phyloP scores from a whole-genome alignment of 2,888 invertebrate species.

The Nudaria mundana region DNA sequence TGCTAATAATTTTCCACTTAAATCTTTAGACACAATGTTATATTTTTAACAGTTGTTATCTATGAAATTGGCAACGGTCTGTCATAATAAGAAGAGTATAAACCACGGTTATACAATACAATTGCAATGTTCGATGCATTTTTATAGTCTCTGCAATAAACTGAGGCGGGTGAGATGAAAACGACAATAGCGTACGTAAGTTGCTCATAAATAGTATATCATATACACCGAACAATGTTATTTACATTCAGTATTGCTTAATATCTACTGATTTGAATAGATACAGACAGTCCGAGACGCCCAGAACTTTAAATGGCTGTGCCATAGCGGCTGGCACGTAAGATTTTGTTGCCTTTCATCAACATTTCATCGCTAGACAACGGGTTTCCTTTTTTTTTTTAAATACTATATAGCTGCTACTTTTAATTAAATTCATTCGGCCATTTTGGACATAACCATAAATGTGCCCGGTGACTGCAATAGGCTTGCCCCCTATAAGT shows the following conservation, averaged over 20 bases:
- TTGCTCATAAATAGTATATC: constrained; percentile 71
- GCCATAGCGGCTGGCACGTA: too few relatives aligned
- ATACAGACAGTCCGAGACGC: constrained; percentile 18
- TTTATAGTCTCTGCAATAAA: constrained; percentile 70
- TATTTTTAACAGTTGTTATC: background rate
- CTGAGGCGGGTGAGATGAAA: constrained; percentile 46
- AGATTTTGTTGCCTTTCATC: too few relatives aligned
- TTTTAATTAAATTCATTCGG: too few relatives aligned
- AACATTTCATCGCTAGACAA: too few relatives aligned
- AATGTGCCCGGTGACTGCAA: too few relatives aligned
- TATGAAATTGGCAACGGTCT: constrained; percentile 17
- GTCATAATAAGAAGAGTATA: constrained; percentile 39
- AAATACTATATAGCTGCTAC: too few relatives aligned
- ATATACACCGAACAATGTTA: constrained; percentile 65
- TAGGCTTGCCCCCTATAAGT: too few relatives aligned
- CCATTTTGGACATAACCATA: too few relatives aligned
- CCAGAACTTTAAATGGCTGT: too few relatives aligned
- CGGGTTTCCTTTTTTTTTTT: too few relatives aligned
- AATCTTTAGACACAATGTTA: background rate
- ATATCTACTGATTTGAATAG: constrained; percentile 30
- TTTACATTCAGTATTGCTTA: constrained; percentile 43
- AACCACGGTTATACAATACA: constrained; percentile 45
- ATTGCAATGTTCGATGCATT: constrained; percentile 71
- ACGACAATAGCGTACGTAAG: constrained; percentile 69
- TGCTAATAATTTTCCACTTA: too few relatives aligned